Percentiles rank a stretch among this genome's conserved stretches.
phyloP scores from a whole-genome alignment of 2,797 vertebrate species.

The Anabacerthia variegaticeps region DNA sequence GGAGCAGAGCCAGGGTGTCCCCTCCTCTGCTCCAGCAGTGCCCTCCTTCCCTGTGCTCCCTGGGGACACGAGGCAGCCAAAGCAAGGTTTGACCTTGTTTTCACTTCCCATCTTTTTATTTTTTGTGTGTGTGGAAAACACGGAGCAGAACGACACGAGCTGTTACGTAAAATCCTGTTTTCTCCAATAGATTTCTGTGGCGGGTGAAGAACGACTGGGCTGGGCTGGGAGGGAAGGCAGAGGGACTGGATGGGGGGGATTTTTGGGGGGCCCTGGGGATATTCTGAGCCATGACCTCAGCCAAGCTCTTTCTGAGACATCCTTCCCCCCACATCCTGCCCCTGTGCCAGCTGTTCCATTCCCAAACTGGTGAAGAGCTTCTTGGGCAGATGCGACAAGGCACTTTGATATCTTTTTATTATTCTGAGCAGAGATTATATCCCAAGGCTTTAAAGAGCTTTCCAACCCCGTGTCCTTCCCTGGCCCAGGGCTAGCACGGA shows the following conservation, averaged over 20 bases:
- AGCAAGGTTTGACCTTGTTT: conserved; percentile 41
- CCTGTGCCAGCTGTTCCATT: rapidly evolving
- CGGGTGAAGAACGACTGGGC: background rate
- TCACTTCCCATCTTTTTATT: background rate
- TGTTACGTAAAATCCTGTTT: background rate
- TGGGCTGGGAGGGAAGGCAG: background rate
- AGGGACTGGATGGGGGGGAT: too few relatives aligned
- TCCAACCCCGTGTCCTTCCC: background rate
- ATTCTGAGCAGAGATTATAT: conserved; percentile 16
- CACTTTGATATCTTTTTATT: background rate
- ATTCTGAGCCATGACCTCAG: background rate
- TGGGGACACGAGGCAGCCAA: background rate
- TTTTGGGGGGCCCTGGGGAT: background rate
- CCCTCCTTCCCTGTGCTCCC: background rate
- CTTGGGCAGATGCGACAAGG: rapidly evolving
- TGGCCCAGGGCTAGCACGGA: background rate
- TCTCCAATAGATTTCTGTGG: background rate
- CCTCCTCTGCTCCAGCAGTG: background rate
- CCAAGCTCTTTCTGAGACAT: background rate
- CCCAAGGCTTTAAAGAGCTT: conserved; percentile 33
- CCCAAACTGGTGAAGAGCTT: rapidly evolving
- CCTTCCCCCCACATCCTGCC: background rate
- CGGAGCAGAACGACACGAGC: rapidly evolving
- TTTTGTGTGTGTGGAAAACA: background rate
- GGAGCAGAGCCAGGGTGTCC: background rate